Evolutionary conservation across 2,888 invertebrate genomes (phyloP).

Genomic region (Cerceris ruficornis): DNA sequence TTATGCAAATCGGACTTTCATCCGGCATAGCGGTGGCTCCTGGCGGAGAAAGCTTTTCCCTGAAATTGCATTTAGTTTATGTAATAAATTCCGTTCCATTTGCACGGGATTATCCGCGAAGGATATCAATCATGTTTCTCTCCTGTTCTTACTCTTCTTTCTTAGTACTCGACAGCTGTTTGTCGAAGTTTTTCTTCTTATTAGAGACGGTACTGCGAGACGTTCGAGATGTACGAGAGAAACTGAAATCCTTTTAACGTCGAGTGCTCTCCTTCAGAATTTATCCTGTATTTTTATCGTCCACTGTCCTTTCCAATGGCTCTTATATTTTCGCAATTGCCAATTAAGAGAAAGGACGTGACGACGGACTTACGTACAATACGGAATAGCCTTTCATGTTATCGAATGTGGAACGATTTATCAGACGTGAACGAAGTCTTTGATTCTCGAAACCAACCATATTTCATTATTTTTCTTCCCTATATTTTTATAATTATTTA

Average conservation of each 20-base stretch:
- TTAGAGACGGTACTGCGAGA: neutral
- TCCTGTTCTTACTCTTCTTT: neutral
- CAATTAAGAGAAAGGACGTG: constrained; percentile 36
- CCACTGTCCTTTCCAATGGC: constrained; percentile 1
- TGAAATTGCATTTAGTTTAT: neutral
- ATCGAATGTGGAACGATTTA: constrained; percentile 5
- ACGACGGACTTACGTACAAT: neutral
- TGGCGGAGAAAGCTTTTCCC: neutral
- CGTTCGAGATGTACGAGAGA: neutral
- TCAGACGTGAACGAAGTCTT: too few relatives aligned
- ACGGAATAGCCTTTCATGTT: constrained; percentile 6
- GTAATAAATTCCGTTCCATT: neutral
- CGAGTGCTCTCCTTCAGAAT: neutral
- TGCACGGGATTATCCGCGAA: neutral
- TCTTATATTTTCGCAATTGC: constrained; percentile 15
- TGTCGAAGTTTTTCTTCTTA: neutral
- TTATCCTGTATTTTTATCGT: constrained; percentile 5
- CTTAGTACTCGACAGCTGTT: neutral
- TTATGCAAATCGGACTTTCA: neutral
- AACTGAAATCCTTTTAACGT: constrained; percentile 5
- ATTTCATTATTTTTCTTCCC: too few relatives aligned
- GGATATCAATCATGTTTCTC: neutral
- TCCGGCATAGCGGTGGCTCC: neutral
- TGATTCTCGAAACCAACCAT: too few relatives aligned
- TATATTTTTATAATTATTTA: too few relatives aligned